Base-by-base conservation (phyloP, 2,113 vertebrate species). In the Dipodomys spectabilis region DNA sequence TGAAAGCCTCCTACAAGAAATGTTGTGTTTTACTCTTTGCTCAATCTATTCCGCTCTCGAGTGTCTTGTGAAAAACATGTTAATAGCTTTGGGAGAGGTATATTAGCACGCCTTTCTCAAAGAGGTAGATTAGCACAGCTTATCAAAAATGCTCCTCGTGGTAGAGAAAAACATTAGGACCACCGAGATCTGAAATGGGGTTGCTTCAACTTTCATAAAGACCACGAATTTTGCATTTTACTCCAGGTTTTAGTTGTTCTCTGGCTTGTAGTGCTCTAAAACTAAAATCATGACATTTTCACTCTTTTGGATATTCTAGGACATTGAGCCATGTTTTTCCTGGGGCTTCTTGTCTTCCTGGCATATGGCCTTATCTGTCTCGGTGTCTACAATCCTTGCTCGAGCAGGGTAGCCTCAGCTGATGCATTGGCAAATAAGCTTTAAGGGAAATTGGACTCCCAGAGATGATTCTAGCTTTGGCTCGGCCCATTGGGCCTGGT, bases 171-270 rank as follows among this genome's bases (percentile, higher is more conserved):
- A 95, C 22, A 80, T 69, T 85, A 91, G 80, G 53, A 69, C 83
- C 75, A 84, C 8, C 11, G 39, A 86, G 68, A 89, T 91, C 53
- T 67, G 64, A 62, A 23, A 82, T 83, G 25, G 84, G 90, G 93
- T 65, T 91, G n/a, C 39, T 95, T 93, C 81, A 73, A 83, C 78
- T 78, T 86, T 93, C 75, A 81, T 82, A 75, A 93, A 93, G 80
- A 64, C 49, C 20, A 77, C 22, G 67, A 65, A 86, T 91, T 93
- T 93, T 84, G 25, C 39, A 74, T 84, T 91, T 96, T 77, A 92
- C 64, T 93, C 30, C 53, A 53, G 78, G 74, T 86, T 83, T 88
- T n/a, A 23, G 4, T 86, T 93, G 32, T 81, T 65, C 15, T 81
- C 22, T 73, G 45, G 30, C 82, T 90, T 87, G 8, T 68, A 60